Evolutionary conservation across 1,140 invertebrate genomes (phyloP), one percentile per base, ranked within the genome.

Genomic region (Potamilus streckersoni): DNA sequence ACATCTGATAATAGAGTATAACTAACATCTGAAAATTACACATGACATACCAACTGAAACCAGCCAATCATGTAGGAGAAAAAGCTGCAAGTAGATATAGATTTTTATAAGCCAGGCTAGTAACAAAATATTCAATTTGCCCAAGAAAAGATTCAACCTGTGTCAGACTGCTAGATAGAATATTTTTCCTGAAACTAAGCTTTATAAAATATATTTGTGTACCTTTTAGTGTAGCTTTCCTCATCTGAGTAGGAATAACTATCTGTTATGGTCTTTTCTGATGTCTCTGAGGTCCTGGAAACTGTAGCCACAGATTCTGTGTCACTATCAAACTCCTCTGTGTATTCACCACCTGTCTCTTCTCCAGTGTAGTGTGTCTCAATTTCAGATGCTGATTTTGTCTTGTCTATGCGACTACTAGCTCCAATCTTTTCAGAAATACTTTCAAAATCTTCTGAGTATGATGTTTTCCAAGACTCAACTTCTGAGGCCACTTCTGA

Each of bases 401-500:
- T 71, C 55, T 71, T 66, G 13, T 75, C 69, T 16, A 38, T 61
- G 19, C 69, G 59, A 61, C 76, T 79, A 12, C 70, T 69, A 19
- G 73, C 67, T 49, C 80, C 80, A 60, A 81, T 82, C 68, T 61
- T 79, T 74, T 83, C 82, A 0, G 82, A 80, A 58, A 82, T 80
- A 73, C 80, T 83, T 12, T 83, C 83, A 79, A 82, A 82, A 55
- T 84, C 81, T 27, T 82, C 79, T 20, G 83, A 78, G 69, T 82
- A 84, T 16, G 77, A 58, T 2, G 64, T 58, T 77, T 55, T 65
- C 15, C 58, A 56, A 17, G 17, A 20, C 11, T 76, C 74, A 60
- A 59, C 38, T 60, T 78, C 74, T 59, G 73, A 70, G 20, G 68
- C 55, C 31, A 78, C 74, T 69, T 82, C 74, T 27, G 80, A 78